These are phyloP conservation scores for Gryllus longicercus DNA, from an alignment of 2,888 invertebrate genomes.

Conservation along the genomic window DNA sequence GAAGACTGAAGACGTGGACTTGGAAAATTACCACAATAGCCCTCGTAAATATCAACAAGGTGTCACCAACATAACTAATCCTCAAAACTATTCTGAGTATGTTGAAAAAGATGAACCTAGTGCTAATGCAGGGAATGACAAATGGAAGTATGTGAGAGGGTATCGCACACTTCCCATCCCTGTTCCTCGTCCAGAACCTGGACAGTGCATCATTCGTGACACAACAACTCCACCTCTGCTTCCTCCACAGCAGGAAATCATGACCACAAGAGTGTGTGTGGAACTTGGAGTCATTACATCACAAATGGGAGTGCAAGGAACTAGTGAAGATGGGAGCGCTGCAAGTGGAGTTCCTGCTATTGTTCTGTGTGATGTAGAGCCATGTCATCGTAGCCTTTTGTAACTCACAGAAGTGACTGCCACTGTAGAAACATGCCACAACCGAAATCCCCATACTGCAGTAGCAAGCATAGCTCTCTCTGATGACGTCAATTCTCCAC, in stretches of 20 bases:
- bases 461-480: background rate
- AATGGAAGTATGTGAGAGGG: slow-evolving; percentile 33
- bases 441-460: background rate
- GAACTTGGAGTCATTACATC: slow-evolving; percentile 50
- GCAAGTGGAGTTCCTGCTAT: slow-evolving; percentile 41
- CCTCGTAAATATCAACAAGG: slow-evolving; percentile 47
- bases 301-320: slow-evolving; percentile 24
- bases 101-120: slow-evolving; percentile 30
- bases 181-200: slow-evolving; percentile 35
- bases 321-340: slow-evolving; percentile 18
- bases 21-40: slow-evolving; percentile 52
- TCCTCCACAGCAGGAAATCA: slow-evolving; percentile 43
- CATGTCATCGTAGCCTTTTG: slow-evolving; percentile 38
- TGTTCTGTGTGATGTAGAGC: slow-evolving; percentile 45
- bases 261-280: slow-evolving; percentile 55
- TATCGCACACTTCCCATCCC: slow-evolving; percentile 31
- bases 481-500: background rate
- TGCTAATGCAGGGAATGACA: slow-evolving; percentile 25
- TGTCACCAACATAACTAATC: background rate
- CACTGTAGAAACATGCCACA: slow-evolving; percentile 29
- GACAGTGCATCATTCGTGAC: slow-evolving; percentile 36
- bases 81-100: slow-evolving; percentile 34
- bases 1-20: slow-evolving; percentile 45
- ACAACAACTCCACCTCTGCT: slow-evolving; percentile 42
- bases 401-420: slow-evolving; percentile 38